phyloP scores from a whole-genome alignment of 2,888 invertebrate genomes.

The Lysandra bellargus region DNA sequence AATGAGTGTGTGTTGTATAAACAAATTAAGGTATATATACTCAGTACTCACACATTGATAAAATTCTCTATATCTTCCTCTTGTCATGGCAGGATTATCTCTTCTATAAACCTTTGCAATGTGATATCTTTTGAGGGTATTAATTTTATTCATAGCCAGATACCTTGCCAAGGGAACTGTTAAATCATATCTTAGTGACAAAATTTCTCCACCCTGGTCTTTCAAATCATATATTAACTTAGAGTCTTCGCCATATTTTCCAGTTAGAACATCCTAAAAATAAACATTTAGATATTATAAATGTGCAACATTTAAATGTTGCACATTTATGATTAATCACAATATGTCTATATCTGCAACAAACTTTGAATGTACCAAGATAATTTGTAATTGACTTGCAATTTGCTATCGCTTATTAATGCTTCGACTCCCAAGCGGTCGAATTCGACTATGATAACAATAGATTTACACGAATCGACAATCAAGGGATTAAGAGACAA shows the following conservation, averaged over 20 bases:
- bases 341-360: neutral
- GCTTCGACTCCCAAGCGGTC: too few species aligned
- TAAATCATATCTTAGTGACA: constrained; percentile 97
- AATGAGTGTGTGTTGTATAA: neutral
- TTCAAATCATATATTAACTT: constrained; percentile 99
- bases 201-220: constrained; percentile 98
- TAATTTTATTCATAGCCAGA: constrained; percentile 98
- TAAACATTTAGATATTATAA: constrained; percentile 31
- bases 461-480: too few species aligned
- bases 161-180: constrained; percentile 99
- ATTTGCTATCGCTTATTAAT: neutral
- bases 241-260: constrained; percentile 99
- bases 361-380: neutral
- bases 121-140: constrained; percentile 96
- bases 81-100: constrained; percentile 98
- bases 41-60: constrained; percentile 95
- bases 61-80: constrained; percentile 98
- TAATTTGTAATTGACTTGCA: neutral
- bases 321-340: too few species aligned
- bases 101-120: constrained; percentile 99
- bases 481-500: neutral
- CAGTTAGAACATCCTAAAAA: constrained; percentile 94
- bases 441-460: too few species aligned
- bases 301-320: neutral
- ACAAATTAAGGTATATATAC: neutral